These are phyloP conservation scores for Parazoanthus swiftii DNA, from an alignment of 92 coral and sea anemone species.

Conservation along the genomic window DNA sequence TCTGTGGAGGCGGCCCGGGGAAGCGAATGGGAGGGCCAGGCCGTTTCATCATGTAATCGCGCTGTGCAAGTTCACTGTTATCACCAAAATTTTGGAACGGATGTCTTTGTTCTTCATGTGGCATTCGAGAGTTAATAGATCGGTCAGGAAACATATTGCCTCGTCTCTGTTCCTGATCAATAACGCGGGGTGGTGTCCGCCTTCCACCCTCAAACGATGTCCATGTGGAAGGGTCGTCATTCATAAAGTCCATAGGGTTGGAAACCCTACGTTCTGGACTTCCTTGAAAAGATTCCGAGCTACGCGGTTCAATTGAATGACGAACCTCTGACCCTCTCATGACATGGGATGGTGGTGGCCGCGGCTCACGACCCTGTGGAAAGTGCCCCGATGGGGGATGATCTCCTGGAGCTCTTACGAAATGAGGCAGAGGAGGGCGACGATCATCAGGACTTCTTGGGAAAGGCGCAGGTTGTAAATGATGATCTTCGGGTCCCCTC, in stretches of 20 bases:
- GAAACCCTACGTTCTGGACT: conserved; percentile 42
- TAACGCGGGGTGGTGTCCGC: conserved; percentile 47
- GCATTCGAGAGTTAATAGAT: conserved; percentile 35
- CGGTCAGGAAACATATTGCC: conserved; percentile 30
- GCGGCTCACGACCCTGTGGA: conserved; percentile 32
- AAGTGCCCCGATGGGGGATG: conserved; percentile 2
- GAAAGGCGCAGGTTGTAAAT: conserved; percentile 14
- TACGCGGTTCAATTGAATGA: conserved; percentile 6
- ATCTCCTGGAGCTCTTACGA: conserved; percentile 15
- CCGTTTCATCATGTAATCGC: conserved; percentile 35
- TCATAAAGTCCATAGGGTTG: conserved; percentile 55
- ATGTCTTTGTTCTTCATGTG: conserved; percentile 15
- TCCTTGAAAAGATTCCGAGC: conserved; percentile 27
- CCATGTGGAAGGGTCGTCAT: conserved; percentile 68
- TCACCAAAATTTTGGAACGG: conserved; percentile 33
- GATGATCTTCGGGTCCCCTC: conserved; percentile 26
- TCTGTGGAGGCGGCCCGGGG: conserved; percentile 36
- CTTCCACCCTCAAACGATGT: conserved; percentile 68
- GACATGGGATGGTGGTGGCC: conserved; percentile 7
- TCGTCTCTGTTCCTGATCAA: conserved; percentile 43
- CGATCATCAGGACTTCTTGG: conserved; percentile 22
- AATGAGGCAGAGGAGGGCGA: conserved; percentile 5
- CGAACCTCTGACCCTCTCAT: conserved; percentile 26
- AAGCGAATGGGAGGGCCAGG: conserved; percentile 44
- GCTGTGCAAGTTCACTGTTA: conserved; percentile 35